Base-by-base conservation (phyloP, 1,140 invertebrate genomes). In the Macrobrachium rosenbergii region DNA sequence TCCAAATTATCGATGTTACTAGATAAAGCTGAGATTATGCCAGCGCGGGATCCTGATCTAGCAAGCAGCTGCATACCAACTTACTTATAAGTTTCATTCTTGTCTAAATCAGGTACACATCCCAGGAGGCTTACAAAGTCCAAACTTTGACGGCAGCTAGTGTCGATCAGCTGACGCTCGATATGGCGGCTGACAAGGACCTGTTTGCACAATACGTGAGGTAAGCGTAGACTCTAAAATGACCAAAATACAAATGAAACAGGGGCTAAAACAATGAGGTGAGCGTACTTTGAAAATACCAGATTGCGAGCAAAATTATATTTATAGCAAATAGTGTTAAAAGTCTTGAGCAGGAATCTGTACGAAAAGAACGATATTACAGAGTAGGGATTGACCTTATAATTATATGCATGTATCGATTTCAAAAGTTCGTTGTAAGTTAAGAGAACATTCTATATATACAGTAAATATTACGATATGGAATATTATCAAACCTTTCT, bases 171-270 rank as follows among this genome's bases (percentile, higher is more conserved):
- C 93, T 98, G 16, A 94, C 97, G 45, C 94, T 96, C 86, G 94
- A 95, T 90, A 95, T 98, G 94, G 95, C 95, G 19, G 94, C 95
- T 82, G 96, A 98, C 92, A 95, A 96, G 89, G 94, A 95, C 63
- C 91, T 97, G 0, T 98, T 98, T 91, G 95, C 97, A 91, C 92
- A 96, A 76, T 98, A 97, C 92, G 96, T 96, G 92, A 97, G 96
- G 96, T 98, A 93, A 92, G 92, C 91, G 8, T 69, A n/a, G 60
- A 14, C 1, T 21, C 0, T 19, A 5, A 62, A n/a, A 14, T 80
- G 19, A 17, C 19, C 58, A 21, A 58, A 37, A 19, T 17, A 59
- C 58, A 19, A 60, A 21, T 59, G 14, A 5, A 60, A n/a, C 19
- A 6, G 7, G 45, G n/a, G n/a, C n/a, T n/a, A n/a, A 23, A 14